Base-by-base conservation (phyloP, 2,888 invertebrate genomes). In the Ennomos erosarius region DNA sequence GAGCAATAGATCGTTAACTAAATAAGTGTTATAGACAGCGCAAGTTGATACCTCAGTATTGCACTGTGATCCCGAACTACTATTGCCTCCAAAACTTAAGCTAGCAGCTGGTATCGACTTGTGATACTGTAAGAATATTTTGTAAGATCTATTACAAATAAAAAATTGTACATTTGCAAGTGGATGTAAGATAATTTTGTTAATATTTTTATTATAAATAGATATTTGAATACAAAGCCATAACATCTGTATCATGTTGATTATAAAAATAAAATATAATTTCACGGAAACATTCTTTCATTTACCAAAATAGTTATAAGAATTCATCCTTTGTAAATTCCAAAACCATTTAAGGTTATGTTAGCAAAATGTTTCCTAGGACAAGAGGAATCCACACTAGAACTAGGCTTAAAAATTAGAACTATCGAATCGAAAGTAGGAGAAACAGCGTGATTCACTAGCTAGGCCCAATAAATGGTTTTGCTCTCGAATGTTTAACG, bases 221-320 rank as follows among this genome's bases (percentile, higher is more conserved):
- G 84, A 88, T 64, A 88, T 90, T 90, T 90, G 85, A 89, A 89
- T 89, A 89, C 85, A 87, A 90, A 90, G 89, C 90, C 90, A 89
- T 91, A 90, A 90, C 89, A 90, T 88, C 89, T 91, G 91, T 91
- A 90, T 90, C 87, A 88, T 90, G 90, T 91, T 91, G 88, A 87
- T 84, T 85, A 88, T 87, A 82, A 88, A 84, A 88, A 88, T 89
- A 89, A 89, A 91, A 88, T 88, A 82, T 85, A 81, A 87, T 81
- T 82, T 86, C 86, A 78, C 80, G 73, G 67, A 76, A 48, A 36
- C 33, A 65, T 64, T 60, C 44, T 10, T 12, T 26, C 26, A 26
- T 26, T 26, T 26, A 26, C 26, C 6, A 26, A 26, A 26, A 26
- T 26, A 6, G 5, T 4, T 3, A 26, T 3, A 6, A 26, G 26